These are phyloP conservation scores for Zeugodacus cucurbitae DNA, from an alignment of 1,140 invertebrate species.

Conservation along the genomic window DNA sequence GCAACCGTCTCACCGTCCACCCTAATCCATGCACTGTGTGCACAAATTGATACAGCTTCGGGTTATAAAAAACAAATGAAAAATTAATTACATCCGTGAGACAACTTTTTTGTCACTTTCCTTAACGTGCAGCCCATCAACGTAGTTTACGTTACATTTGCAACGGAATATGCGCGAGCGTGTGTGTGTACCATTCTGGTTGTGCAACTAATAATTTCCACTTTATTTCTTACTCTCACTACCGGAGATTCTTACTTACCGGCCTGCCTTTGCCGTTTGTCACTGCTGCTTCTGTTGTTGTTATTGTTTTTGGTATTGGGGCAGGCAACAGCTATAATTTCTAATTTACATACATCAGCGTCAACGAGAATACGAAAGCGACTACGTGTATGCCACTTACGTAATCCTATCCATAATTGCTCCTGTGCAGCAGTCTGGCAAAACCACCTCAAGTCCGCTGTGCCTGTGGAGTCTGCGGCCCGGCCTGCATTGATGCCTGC, in stretches of 20 bases:
- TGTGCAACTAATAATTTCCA: slow-evolving; percentile 34
- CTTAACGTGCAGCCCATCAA: not conserved
- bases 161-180: not conserved
- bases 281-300: not conserved
- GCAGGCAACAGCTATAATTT: slow-evolving; percentile 18
- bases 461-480: not conserved
- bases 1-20: too few relatives aligned
- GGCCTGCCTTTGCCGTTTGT: too few relatives aligned
- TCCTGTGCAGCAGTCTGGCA: not conserved
- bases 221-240: slow-evolving; percentile 35
- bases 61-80: not conserved
- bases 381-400: slow-evolving; percentile 19
- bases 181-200: not conserved
- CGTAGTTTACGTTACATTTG: not conserved
- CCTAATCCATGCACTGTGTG: not conserved
- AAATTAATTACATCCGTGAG: slow-evolving; percentile 32
- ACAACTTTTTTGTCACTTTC: slow-evolving; percentile 39
- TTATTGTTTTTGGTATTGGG: not conserved
- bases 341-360: slow-evolving; percentile 33
- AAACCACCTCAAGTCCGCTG: not conserved
- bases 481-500: not conserved
- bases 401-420: slow-evolving; percentile 34
- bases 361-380: not conserved
- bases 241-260: not conserved
- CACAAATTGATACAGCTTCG: not conserved